Conservation (phyloP, 2,888 invertebrate genomes). For the Labia minor region DNA sequence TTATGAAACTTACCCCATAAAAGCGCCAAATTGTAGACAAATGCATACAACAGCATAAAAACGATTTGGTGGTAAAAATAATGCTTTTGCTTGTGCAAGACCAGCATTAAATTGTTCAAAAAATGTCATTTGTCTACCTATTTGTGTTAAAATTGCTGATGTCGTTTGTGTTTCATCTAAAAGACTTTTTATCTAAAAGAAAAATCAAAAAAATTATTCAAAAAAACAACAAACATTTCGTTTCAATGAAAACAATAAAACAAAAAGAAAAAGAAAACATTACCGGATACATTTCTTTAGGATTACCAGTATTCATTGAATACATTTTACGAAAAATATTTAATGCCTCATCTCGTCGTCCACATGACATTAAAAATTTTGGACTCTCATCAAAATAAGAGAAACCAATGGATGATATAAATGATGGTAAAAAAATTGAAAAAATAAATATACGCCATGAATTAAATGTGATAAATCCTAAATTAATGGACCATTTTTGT, state of each 20-base stretch:
- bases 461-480: constrained; percentile 34
- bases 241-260: constrained; percentile 16
- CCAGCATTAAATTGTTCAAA: neutral
- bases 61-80: neutral
- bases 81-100: neutral
- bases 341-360: constrained; percentile 54
- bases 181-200: neutral
- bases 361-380: constrained; percentile 61
- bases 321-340: constrained; percentile 53
- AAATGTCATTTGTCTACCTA: neutral
- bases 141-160: neutral
- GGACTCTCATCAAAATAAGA: constrained; percentile 62
- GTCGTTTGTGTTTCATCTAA: neutral
- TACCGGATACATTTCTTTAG: constrained; percentile 55
- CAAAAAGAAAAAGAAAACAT: constrained; percentile 24
- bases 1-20: neutral
- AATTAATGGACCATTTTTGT: constrained; percentile 41
- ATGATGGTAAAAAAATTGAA: constrained; percentile 49
- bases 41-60: neutral
- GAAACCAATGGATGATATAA: constrained; percentile 51
- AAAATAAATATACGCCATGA: constrained; percentile 43
- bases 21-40: neutral
- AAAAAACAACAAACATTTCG: neutral
- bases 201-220: neutral
- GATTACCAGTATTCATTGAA: constrained; percentile 50